A percentile compares a stretch with the other conserved stretches of the same genome.
phyloP scores from a whole-genome alignment of 2,888 invertebrate genomes.

The Lissocephala sabroskyi region DNA sequence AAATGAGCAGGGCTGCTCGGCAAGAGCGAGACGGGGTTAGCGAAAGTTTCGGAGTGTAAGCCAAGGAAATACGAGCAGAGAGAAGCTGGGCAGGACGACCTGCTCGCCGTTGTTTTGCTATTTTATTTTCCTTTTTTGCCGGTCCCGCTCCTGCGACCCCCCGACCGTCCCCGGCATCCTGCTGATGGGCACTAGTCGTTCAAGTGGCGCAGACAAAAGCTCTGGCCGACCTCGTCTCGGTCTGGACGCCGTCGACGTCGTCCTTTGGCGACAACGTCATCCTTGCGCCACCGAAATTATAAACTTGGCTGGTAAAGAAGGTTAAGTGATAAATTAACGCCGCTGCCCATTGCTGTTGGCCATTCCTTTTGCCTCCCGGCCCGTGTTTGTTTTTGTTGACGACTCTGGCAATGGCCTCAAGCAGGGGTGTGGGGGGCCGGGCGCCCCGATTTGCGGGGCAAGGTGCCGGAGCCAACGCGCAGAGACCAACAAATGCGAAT shows the following conservation, averaged over 20 bases:
- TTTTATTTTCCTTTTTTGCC: constrained; percentile 42
- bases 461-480: constrained; percentile 11
- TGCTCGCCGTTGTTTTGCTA: constrained; percentile 45
- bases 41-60: constrained; percentile 25
- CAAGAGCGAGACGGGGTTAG: neutral
- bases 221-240: constrained; percentile 12
- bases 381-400: neutral
- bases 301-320: constrained; percentile 63
- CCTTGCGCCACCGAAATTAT: constrained; percentile 44
- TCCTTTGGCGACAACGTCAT: constrained; percentile 12
- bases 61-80: constrained; percentile 44
- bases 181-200: constrained; percentile 62
- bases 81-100: neutral
- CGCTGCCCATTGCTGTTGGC: constrained; percentile 32
- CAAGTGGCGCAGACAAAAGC: constrained; percentile 39
- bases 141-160: constrained; percentile 21
- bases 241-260: constrained; percentile 20
- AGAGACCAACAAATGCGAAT: constrained; percentile 35
- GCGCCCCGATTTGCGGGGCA: neutral
- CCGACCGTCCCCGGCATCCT: constrained; percentile 14
- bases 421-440: neutral
- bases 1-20: constrained; percentile 10
- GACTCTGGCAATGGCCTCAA: too few relatives aligned
- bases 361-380: neutral
- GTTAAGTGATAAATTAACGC: constrained; percentile 64